Evolutionary conservation across 2,113 vertebrate species (phyloP), one percentile per base, ranked within the genome.

Genomic region (Callionymus lyra): DNA sequence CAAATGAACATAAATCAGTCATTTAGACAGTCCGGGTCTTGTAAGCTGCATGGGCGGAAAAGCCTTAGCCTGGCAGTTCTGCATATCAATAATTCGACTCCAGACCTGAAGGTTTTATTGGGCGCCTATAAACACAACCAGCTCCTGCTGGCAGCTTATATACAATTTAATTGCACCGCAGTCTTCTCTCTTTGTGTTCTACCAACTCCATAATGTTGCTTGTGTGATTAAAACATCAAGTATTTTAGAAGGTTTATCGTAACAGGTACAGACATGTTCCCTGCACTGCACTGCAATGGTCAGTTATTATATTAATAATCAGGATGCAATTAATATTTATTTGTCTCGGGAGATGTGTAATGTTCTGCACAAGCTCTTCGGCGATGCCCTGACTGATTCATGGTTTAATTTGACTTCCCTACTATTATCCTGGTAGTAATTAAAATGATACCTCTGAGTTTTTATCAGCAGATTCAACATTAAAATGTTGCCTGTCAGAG

Each of bases 21-120:
- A n/a, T n/a, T n/a, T n/a, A n/a, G n/a, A n/a, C n/a, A n/a, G 38
- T 51, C 21, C 27, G 1, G 2, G 45, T 44, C 35, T 48, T 47
- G 64, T 43, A 54, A 68, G 61, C 39, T 50, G 54, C 6, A 5
- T 44, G 6, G 48, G 58, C 34, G 44, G 53, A 52, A 19, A 33
- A 27, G 42, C 47, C 56, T 64, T 68, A 75, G 77, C 78, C 53
- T 19, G 48, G 38, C 62, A 43, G 62, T 72, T 77, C 78, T 72
- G 46, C 59, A 68, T 70, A 62, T 78, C 60, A 74, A 71, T 77
- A 70, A 76, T 54, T 57, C 44, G 44, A 27, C 50, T 58, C 38
- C 15, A 12, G 35, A 36, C 27, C 38, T 34, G 17, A 43, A 27
- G 16, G 2, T 38, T 65, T 73, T 68, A 71, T 59, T 50, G 38